Evolutionary conservation across 1,140 invertebrate genomes (phyloP).

Genomic region (Aleiodes sp.): DNA sequence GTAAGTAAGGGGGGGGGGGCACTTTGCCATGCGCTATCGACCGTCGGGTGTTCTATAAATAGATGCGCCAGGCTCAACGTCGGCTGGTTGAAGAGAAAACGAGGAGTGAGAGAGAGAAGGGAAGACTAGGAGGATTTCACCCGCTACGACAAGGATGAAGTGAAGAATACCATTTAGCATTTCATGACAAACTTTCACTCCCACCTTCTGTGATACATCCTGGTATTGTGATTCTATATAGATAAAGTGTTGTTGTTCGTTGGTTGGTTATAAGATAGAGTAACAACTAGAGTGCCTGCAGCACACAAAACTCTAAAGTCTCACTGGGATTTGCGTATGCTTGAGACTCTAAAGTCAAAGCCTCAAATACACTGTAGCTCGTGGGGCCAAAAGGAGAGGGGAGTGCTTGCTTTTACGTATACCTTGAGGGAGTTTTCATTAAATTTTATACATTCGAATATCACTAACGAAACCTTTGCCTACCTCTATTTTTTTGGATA

Average conservation of each 20-base stretch:
- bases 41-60: conserved; percentile 50
- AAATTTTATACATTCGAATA: not conserved
- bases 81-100: not conserved
- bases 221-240: no score
- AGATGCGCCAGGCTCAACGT: conserved; percentile 35
- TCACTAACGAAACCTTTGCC: no score
- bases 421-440: conserved; percentile 1
- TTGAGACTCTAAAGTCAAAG: not conserved
- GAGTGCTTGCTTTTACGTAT: not conserved
- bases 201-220: no score
- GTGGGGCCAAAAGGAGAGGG: no score
- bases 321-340: not conserved
- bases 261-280: not conserved
- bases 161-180: conserved; percentile 50
- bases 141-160: conserved; percentile 23
- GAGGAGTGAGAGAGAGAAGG: not conserved
- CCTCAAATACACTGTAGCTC: not conserved
- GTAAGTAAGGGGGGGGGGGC: no score
- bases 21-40: conserved; percentile 47
- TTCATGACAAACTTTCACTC: conserved; percentile 45
- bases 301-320: not conserved
- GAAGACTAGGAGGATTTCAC: not conserved
- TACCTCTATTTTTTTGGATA: no score
- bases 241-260: not conserved
- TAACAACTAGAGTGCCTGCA: not conserved